Evolutionary conservation across 2,888 invertebrate genomes (phyloP), one percentile per base, ranked within the genome.

Genomic region (Callosobruchus maculatus): DNA sequence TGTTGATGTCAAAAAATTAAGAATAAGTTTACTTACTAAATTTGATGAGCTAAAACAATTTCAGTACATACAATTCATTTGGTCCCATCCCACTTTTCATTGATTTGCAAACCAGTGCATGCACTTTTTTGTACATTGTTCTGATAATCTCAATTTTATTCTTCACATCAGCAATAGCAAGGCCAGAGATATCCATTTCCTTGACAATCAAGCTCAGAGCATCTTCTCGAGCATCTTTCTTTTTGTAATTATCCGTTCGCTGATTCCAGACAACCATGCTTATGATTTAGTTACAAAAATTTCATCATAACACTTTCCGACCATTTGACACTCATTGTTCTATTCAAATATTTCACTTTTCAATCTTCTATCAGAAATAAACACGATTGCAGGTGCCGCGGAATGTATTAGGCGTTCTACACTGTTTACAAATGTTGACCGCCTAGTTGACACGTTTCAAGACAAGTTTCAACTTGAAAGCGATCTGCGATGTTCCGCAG

Each of bases 91-190:
- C 49, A 13, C 49, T 49, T 49, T 49, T 18, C 18, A 13, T 49
- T 13, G 49, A 70, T 13, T 22, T 70, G 2, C 22, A 70, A 26
- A 70, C 70, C 22, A 22, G 3, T 5, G 2, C 22, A 3, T 22
- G 22, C 3, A 22, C 70, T 22, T 70, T 70, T 70, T 70, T 70
- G 22, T 70, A 70, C 70, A 70, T 70, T 2, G 70, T 70, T 22
- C 70, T 5, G 22, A 22, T 22, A 20, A 26, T 70, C 22, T 70
- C 22, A 22, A 70, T 70, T 70, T 22, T 22, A 70, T 70, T 70
- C 22, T 22, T 70, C 3, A 70, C 20, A 70, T 70, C 70, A 13
- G 5, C 18, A 22, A 70, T 70, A 70, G 7, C 21, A 5, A 13
- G 70, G 22, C 70, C 70, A 5, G 5, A 7, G n/a, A 2, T 4